Percentiles rank a stretch among this genome's conserved stretches.
phyloP scores from a whole-genome alignment of 2,888 invertebrate species.

The Eupsilia transversa region DNA sequence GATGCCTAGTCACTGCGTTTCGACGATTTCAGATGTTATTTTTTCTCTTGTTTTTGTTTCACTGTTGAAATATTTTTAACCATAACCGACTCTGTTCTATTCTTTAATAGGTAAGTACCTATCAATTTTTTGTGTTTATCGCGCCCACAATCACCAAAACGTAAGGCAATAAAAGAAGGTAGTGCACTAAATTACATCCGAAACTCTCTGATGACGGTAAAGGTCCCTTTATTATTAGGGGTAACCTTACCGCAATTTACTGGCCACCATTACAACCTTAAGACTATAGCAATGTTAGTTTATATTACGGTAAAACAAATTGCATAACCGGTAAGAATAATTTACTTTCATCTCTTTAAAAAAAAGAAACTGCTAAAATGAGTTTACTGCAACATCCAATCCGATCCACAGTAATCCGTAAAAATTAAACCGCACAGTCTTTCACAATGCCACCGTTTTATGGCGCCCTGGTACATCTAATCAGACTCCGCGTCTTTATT shows the following conservation, averaged over 20 bases:
- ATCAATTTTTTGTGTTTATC: background rate
- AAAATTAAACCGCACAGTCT: constrained; percentile 58
- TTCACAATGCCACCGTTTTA: constrained; percentile 60
- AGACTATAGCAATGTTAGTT: constrained; percentile 15
- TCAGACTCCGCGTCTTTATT: constrained; percentile 64
- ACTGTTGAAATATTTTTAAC: background rate
- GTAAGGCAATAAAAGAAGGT: background rate
- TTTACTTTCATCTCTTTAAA: background rate
- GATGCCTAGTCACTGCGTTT: background rate
- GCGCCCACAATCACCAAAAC: background rate
- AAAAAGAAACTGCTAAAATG: constrained; percentile 14
- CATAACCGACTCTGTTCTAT: background rate
- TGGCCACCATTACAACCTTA: constrained; percentile 4
- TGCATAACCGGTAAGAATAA: constrained; percentile 2
- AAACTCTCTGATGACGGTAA: constrained; percentile 23
- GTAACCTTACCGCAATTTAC: constrained; percentile 9
- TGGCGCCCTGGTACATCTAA: constrained; percentile 61
- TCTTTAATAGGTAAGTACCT: background rate
- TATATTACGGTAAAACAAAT: constrained; percentile 17
- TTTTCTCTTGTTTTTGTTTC: background rate
- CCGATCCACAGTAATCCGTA: constrained; percentile 40
- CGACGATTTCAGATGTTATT: background rate
- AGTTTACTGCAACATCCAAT: constrained; percentile 30
- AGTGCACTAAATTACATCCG: background rate
- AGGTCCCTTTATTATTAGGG: constrained; percentile 5